phyloP scores from a whole-genome alignment of 2,797 vertebrate species.

The Buceros bicornis region DNA sequence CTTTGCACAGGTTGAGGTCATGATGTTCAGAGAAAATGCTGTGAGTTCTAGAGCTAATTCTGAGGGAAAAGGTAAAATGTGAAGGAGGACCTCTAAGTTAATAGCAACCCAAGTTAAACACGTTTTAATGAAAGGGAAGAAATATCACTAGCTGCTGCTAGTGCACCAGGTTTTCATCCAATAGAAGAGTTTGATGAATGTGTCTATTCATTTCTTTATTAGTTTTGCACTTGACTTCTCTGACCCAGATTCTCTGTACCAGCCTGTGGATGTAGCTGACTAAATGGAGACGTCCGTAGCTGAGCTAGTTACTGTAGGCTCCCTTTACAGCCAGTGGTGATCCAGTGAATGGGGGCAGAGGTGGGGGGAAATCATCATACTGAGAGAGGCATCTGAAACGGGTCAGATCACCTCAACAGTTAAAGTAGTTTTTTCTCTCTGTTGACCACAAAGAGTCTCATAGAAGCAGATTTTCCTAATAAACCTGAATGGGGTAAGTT shows the following conservation, averaged over 20 bases:
- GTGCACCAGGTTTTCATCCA: not conserved
- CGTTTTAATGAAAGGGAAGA: slow-evolving; percentile 1
- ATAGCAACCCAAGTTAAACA: not conserved
- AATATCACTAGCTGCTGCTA: not conserved
- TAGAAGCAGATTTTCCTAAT: not conserved
- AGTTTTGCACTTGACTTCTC: not conserved
- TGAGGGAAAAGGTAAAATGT: not conserved
- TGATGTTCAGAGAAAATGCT: not conserved
- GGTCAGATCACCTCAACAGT: not conserved
- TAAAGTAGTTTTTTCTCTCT: not conserved
- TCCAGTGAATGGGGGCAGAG: not conserved
- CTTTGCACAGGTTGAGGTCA: not conserved
- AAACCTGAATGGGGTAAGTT: not conserved
- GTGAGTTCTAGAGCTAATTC: not conserved
- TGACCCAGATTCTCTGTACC: not conserved
- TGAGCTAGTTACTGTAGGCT: not conserved
- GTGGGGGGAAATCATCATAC: rapidly evolving
- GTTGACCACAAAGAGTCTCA: not conserved
- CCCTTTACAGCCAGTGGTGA: not conserved
- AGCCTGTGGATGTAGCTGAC: not conserved
- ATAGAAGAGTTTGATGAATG: not conserved
- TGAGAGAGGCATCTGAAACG: not conserved
- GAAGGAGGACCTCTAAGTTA: not conserved
- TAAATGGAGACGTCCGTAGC: not conserved
- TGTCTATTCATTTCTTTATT: not conserved